Evolutionary conservation across 2,113 vertebrate genomes (phyloP), one percentile per base, ranked within the genome.

Genomic region (Saguinus midas): DNA sequence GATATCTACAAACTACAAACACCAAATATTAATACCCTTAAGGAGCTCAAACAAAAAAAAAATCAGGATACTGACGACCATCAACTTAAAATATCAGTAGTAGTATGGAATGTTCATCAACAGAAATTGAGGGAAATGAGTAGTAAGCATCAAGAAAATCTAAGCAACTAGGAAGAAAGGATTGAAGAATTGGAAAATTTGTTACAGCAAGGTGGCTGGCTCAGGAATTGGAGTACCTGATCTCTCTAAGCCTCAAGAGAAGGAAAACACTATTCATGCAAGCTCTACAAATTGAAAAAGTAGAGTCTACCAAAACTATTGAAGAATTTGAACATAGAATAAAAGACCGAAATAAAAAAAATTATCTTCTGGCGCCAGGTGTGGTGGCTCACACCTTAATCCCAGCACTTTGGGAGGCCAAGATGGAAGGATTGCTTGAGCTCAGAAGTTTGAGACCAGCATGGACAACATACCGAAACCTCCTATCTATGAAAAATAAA

Each of bases 161-260:
- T 99, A 61, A 98, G 97, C 0, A 99, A 99, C 98, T 99, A 99
- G 10, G 99, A 99, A 97, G 99, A 99, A 97, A 98, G 99, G 96
- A 99, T 99, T 72, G 99, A 99, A 94, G 99, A 99, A 92, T 98
- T 99, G 92, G 99, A 99, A 98, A 99, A 99, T 66, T 99, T 99
- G 27, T 97, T 98, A 50, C 99, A 99, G 68, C 98, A 97, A 92
- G 98, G 99, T 99, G 94, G 58, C 90, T 99, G 94, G 58, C 90
- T 93, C 93, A 35, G 92, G 93, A 6, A 25, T 94, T 37, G 87
- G 97, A 78, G 55, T 95, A 0, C 37, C 94, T 50, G 98, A 98
- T 58, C 64, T 95, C 25, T 97, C 98, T 95, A 98, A 98, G 96
- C 83, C 98, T 37, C 64, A 72, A 0, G 98, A 99, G n/a, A 94